Evolutionary conservation across 2,797 vertebrate species (phyloP), one percentile per base, ranked within the genome.

Genomic region (Crenuchus spilurus): DNA sequence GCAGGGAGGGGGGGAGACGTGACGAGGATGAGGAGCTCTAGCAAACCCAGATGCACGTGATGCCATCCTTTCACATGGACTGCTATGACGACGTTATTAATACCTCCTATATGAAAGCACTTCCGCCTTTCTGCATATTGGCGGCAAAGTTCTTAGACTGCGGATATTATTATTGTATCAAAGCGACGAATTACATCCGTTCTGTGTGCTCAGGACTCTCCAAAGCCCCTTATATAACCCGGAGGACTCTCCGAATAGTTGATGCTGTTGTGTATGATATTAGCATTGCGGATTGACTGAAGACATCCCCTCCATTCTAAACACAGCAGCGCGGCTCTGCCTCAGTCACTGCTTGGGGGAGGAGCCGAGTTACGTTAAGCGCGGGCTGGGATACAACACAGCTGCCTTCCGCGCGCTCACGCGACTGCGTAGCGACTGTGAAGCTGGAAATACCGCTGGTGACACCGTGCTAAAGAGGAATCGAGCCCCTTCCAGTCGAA

Each of bases 11-110:
- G 9, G 52, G 28, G 58, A 75, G 49, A 74, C 54, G 72, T 55
- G 54, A 75, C 57, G 63, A 62, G 63, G 26, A 55, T 65, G 61
- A 48, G 35, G 58, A 66, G 46, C 31, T 22, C 20, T 18, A 64
- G 70, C 60, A 49, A 60, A 55, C 61, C 57, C 20, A 14, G 35
- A 66, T 74, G 74, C 66, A 80, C 52, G 66, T 74, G 77, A 77
- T 64, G 41, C 28, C 22, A 10, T 26, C 48, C 61, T 28, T 76
- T 76, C 65, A 73, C 55, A 67, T 70, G 61, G 54, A 70, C 31
- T 22, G 49, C 35, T 75, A 35, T 81, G 77, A 65, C 57, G 52
- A 49, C 72, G 64, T 63, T 77, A 72, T 75, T 54, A 75, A 72
- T 61, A 66, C 63, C 74, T 70, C 57, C n/a, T n/a, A 74, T 66